Evolutionary conservation across 2,888 invertebrate species (phyloP), one percentile per base, ranked within the genome.

Genomic region (Perizoma flavofasciatum): DNA sequence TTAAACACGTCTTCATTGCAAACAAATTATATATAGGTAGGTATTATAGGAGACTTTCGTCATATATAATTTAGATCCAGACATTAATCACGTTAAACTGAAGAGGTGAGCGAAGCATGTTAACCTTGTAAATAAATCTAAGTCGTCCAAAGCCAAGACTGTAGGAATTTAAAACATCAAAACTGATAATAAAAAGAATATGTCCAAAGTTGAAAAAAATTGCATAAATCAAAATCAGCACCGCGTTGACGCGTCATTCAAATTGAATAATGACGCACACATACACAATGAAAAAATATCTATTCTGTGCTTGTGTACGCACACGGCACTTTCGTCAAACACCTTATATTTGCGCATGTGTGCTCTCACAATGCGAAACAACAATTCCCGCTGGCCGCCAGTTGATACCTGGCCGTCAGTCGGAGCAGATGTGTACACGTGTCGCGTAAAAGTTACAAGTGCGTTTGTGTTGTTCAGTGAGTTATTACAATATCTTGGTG

Each of bases 401-500:
- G 89, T 90, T 85, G 79, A 79, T 83, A 84, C 74, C 78, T 71
- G 79, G 71, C 74, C 74, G 75, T 73, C 71, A 66, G 33, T 37
- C 61, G 53, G 70, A 51, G 53, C 74, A 74, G 78, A 80, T 82
- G 87, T 80, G 68, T 22, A 22, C 77, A 75, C 75, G 74, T 64
- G 72, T 74, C 75, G 72, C 66, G 66, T 53, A 37, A 48, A 73
- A 69, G 71, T 71, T 67, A 32, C 49, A 63, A 70, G 77, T 79
- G 81, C 68, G 63, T 58, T 71, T 72, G 85, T 89, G 84, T 78
- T 76, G 85, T 86, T 84, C 80, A 79, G 82, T 85, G 82, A 79
- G 77, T 80, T 74, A 64, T 73, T 70, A 75, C 74, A 73, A 72
- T 78, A 73, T 73, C 67, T 75, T 61, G 88, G 89, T 89, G 81